These are phyloP conservation scores for Monarcha castaneiventris DNA, from an alignment of 2,113 vertebrate species.

Conservation along the genomic window DNA sequence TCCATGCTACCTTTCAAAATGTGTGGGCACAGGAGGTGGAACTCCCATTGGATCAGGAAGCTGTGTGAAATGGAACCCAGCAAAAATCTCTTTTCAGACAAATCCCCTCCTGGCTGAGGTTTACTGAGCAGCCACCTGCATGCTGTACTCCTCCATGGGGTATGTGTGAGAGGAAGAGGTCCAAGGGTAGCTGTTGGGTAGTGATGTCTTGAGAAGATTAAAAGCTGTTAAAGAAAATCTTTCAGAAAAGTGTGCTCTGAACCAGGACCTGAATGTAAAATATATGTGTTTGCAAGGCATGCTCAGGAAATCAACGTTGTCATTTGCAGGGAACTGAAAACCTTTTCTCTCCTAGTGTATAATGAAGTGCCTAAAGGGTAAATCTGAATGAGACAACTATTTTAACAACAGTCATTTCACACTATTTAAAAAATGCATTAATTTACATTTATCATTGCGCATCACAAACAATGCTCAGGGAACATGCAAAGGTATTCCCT, in stretches of 20 bases:
- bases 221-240: neutral
- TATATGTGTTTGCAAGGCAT: neutral
- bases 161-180: accelerated
- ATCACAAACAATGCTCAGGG: neutral
- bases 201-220: neutral
- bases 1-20: accelerated
- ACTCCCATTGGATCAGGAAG: neutral
- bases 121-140: neutral
- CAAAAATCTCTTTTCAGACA: neutral
- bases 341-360: neutral
- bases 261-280: neutral
- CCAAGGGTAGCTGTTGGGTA: neutral
- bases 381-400: neutral
- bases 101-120: neutral
- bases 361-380: neutral
- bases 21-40: too few relatives aligned
- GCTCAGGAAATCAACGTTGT: neutral
- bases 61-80: neutral
- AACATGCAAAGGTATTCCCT: neutral
- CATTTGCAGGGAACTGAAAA: neutral
- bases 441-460: neutral
- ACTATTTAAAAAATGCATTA: neutral
- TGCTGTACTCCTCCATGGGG: neutral
- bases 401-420: neutral
- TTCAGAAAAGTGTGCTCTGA: neutral